Evolutionary conservation across 2,888 invertebrate genomes (phyloP).

Genomic region (Stramonita haemastoma): DNA sequence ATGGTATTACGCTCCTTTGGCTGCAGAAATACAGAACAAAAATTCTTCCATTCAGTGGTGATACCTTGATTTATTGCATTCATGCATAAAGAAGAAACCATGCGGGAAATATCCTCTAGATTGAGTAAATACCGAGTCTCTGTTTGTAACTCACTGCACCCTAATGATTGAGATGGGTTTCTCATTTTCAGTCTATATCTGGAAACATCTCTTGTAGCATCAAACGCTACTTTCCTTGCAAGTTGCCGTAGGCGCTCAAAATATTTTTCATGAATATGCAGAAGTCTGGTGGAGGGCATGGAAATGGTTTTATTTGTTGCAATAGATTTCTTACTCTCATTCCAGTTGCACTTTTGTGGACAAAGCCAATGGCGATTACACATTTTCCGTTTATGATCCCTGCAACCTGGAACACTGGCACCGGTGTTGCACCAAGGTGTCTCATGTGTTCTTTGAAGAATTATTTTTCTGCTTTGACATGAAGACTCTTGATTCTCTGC

Average conservation of each 20-base stretch:
- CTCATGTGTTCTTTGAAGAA: background rate
- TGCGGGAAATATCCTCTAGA: slow-evolving; percentile 22
- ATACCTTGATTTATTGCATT: background rate
- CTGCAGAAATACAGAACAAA: slow-evolving; percentile 5
- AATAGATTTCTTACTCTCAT: background rate
- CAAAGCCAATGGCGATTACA: background rate
- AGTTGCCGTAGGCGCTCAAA: background rate
- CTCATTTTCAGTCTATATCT: background rate
- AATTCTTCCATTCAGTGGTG: slow-evolving; percentile 7
- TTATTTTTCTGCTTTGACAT: background rate
- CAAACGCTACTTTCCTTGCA: background rate
- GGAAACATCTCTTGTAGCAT: background rate
- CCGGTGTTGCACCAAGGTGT: background rate
- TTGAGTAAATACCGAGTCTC: background rate
- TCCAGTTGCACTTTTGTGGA: background rate
- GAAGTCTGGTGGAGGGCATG: background rate
- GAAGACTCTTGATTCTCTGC: background rate
- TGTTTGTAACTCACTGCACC: background rate
- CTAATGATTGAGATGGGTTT: background rate
- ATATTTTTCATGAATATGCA: slow-evolving; percentile 1
- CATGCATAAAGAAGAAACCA: slow-evolving; percentile 29
- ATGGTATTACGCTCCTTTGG: background rate
- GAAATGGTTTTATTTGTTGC: background rate
- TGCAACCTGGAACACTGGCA: background rate
- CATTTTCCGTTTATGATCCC: background rate